These are phyloP conservation scores for Dipodomys merriami DNA, from an alignment of 2,113 vertebrate species.

Conservation along the genomic window DNA sequence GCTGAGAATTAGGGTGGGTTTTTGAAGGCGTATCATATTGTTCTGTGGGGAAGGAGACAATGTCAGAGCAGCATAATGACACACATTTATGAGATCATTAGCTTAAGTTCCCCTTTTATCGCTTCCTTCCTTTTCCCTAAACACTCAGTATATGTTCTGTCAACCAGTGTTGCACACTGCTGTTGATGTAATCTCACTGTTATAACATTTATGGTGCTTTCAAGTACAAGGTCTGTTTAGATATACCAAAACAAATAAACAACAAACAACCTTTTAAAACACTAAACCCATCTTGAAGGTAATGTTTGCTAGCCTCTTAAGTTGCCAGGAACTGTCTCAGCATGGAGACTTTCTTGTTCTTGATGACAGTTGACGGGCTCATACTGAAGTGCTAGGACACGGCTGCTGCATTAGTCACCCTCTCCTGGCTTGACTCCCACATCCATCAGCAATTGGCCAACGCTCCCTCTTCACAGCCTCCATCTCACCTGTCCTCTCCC, in stretches of 20 bases:
- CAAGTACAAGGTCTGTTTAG: background rate
- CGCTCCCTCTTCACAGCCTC: background rate
- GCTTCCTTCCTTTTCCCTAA: background rate
- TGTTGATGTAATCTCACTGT: background rate
- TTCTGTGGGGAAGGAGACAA: constrained; percentile 82
- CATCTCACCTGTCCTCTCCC: background rate
- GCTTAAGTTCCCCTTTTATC: background rate
- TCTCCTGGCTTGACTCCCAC: too few species aligned
- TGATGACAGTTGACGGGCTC: too few species aligned
- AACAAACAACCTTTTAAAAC: background rate
- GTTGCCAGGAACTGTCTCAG: background rate
- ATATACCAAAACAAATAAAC: background rate
- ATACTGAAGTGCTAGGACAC: fast-evolving
- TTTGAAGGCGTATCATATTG: constrained; percentile 84
- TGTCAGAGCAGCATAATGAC: constrained; percentile 34
- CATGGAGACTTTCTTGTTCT: background rate
- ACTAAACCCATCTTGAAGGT: background rate
- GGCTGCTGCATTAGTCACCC: background rate
- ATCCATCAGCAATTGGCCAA: background rate
- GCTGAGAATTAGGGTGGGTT: constrained; percentile 80
- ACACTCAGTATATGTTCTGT: background rate
- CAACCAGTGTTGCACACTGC: background rate
- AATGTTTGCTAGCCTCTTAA: background rate
- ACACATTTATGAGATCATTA: background rate
- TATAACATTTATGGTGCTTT: background rate